These are phyloP conservation scores for Mobula birostris DNA, from an alignment of 2,113 vertebrate genomes.

Conservation along the genomic window DNA sequence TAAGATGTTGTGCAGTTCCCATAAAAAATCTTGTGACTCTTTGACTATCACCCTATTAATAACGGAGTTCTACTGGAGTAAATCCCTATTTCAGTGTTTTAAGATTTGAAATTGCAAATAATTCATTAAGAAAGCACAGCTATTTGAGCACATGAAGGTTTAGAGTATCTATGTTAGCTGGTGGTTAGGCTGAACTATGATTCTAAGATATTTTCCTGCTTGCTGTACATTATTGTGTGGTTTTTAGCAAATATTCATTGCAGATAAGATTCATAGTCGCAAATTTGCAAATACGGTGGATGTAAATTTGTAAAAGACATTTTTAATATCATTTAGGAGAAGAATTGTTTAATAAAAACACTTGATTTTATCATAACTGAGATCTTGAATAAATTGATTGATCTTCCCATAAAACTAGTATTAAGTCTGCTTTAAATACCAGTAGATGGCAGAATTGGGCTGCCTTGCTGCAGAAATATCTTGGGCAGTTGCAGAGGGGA, in stretches of 20 bases:
- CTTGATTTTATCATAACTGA: background rate
- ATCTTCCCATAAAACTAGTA: background rate
- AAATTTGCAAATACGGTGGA: background rate
- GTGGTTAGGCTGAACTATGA: background rate
- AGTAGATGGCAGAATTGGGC: background rate
- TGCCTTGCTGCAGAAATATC: background rate
- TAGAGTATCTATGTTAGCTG: background rate
- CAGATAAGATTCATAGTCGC: background rate
- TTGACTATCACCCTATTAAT: background rate
- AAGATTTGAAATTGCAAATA: background rate
- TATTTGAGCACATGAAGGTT: background rate
- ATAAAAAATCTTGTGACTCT: background rate
- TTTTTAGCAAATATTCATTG: background rate
- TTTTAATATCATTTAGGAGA: background rate
- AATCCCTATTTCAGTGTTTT: background rate
- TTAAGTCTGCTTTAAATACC: background rate
- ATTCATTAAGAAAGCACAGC: background rate
- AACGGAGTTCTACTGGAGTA: background rate
- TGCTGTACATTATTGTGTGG: background rate
- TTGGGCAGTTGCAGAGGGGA: background rate
- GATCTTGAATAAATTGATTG: background rate
- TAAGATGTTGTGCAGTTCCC: background rate
- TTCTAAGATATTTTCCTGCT: background rate
- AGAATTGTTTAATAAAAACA: background rate
- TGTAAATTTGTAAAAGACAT: background rate